Conservation (phyloP, 2,797 vertebrate species). For the Cetoscarus ocellatus region DNA sequence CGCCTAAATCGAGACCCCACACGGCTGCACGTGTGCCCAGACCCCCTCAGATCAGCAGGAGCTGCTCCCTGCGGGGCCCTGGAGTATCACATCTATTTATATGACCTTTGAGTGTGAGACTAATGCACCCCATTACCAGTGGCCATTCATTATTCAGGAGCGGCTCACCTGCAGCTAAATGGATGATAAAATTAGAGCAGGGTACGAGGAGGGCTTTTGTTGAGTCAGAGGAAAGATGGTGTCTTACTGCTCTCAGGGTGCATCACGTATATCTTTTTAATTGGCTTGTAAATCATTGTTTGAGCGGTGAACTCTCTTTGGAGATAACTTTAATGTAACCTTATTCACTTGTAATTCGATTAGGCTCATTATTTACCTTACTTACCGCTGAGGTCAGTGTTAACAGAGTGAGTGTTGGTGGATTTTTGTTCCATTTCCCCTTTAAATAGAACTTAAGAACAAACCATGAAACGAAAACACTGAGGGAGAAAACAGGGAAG, state of each 20-base stretch:
- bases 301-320: constrained; percentile 20
- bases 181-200: constrained; percentile 75
- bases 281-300: constrained; percentile 44
- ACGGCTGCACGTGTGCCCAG: constrained; percentile 12
- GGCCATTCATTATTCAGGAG: constrained; percentile 82
- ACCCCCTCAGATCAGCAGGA: constrained; percentile 37
- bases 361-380: constrained; percentile 12
- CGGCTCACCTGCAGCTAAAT: constrained; percentile 81
- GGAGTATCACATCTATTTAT: constrained; percentile 77
- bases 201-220: constrained; percentile 37
- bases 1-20: neutral
- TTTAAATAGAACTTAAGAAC: neutral
- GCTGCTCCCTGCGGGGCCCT: constrained; percentile 47
- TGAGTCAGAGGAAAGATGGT: constrained; percentile 46
- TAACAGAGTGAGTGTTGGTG: neutral
- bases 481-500: neutral
- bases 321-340: constrained; percentile 16
- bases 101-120: constrained; percentile 75
- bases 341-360: constrained; percentile 27
- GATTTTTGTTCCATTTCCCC: constrained; percentile 3
- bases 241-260: constrained; percentile 24
- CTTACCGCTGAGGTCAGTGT: constrained; percentile 21
- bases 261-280: constrained; percentile 40
- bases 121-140: constrained; percentile 80
- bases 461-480: neutral